Evolutionary conservation across 2,888 invertebrate species (phyloP), one percentile per base, ranked within the genome.

Genomic region (Tetrapedia diversipes): DNA sequence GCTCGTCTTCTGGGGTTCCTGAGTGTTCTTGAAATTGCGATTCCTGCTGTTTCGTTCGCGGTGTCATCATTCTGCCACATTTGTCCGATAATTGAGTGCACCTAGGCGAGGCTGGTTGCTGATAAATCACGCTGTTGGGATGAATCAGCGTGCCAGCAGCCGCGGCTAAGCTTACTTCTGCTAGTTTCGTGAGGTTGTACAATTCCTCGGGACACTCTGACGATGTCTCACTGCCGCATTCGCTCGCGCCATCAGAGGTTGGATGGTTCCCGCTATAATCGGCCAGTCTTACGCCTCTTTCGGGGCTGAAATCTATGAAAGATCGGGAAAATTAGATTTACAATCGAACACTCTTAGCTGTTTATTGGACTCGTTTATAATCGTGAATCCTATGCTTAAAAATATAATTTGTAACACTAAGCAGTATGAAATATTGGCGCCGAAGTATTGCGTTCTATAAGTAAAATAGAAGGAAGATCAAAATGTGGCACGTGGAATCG

Each of bases 151-250:
- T 93, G 8, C 93, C 94, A 4, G 93, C 93, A 0, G 94, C 94
- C 0, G 95, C 95, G 1, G 95, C 95, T 59, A 94, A 89, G 78
- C 94, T 94, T 45, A 96, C 95, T 91, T 96, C 95, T 10, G 96
- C 96, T 84, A 96, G 91, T 90, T 96, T 95, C 49, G 95, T 95
- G 65, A 96, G 92, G 89, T 96, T 96, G 92, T 95, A 96, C 24
- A 96, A 93, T 86, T 95, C 95, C 86, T 95, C 95, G 1, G 94
- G 93, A 68, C 91, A 91, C 70, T 91, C 91, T 34, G 91, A 91
- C 7, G 91, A 91, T 24, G 91, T 91, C 37, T 91, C 91, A 81
- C 91, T 91, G 19, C 90, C 91, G 78, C 91, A 91, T 56, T 91
- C 91, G 79, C 91, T 91, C n/a, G 90, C 91, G 8, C 91, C 91